Evolutionary conservation across 2,797 vertebrate genomes (phyloP).

Genomic region (Loriculus beryllinus): DNA sequence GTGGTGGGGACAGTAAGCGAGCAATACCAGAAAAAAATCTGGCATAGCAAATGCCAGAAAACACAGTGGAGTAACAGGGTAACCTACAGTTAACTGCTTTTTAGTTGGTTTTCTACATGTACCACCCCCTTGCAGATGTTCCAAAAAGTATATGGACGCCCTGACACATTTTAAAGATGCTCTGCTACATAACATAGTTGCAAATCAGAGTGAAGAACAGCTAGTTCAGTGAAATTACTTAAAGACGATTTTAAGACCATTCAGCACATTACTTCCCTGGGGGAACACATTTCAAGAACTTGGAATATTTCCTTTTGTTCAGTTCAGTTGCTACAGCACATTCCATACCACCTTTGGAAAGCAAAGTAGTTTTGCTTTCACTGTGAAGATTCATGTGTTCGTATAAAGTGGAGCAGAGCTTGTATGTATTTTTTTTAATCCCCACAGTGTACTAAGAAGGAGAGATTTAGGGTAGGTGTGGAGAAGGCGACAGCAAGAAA

Average conservation of each 20-base stretch:
- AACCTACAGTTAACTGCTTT: background rate
- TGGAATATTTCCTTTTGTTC: background rate
- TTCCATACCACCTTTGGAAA: background rate
- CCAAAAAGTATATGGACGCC: background rate
- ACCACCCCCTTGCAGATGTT: background rate
- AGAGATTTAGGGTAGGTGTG: background rate
- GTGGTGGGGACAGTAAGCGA: background rate
- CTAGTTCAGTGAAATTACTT: background rate
- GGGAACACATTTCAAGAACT: background rate
- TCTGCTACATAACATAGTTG: background rate
- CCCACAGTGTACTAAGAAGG: background rate
- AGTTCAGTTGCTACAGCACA: background rate
- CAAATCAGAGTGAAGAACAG: background rate
- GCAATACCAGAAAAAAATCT: fast-evolving
- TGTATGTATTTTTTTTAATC: background rate
- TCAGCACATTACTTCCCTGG: background rate
- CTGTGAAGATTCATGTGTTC: background rate
- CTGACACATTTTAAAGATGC: background rate
- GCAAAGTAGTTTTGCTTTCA: background rate
- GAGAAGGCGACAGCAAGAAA: background rate
- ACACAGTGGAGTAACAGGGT: background rate
- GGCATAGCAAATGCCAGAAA: background rate
- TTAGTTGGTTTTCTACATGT: background rate
- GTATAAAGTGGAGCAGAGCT: background rate
- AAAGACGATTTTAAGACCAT: background rate